Percentiles rank a stretch among this genome's conserved stretches.
These are phyloP conservation scores for Pantelozetes paolii DNA, from an alignment of 2,888 invertebrate species.

Conservation along the genomic window DNA sequence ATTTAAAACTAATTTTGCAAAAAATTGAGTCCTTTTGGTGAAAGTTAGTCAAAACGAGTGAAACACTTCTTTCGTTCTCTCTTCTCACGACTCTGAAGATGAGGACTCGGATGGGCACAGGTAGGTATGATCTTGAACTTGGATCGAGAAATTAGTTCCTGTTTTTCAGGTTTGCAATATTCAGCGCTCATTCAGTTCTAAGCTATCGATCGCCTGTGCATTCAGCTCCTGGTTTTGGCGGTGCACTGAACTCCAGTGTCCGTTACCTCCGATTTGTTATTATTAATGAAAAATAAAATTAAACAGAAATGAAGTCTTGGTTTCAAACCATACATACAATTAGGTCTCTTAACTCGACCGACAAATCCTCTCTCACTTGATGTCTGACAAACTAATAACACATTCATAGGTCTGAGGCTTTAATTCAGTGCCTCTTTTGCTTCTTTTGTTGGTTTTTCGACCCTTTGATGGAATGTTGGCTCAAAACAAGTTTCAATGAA, in stretches of 20 bases:
- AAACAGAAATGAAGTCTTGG: neutral
- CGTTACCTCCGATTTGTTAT: conserved; percentile 24
- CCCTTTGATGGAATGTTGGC: conserved; percentile 22
- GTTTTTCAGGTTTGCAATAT: conserved; percentile 33
- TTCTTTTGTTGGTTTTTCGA: conserved; percentile 28
- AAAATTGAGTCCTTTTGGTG: conserved; percentile 12
- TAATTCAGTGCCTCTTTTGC: conserved; percentile 1
- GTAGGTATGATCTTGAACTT: conserved; percentile 37
- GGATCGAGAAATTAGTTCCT: conserved; percentile 34
- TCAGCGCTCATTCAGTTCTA: neutral
- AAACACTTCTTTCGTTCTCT: neutral
- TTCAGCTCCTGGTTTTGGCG: neutral
- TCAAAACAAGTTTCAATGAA: neutral
- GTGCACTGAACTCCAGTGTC: conserved; percentile 37
- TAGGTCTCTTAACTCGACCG: neutral
- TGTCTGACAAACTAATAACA: conserved; percentile 4
- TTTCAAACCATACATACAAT: neutral
- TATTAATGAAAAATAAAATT: neutral
- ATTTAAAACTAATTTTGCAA: too few relatives aligned
- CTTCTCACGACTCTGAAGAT: neutral
- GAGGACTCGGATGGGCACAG: neutral
- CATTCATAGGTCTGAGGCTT: neutral
- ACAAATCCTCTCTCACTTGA: neutral
- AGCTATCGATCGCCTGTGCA: neutral
- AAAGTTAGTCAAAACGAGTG: conserved; percentile 5